A percentile compares a stretch with the other conserved stretches of the same genome.
These are phyloP conservation scores for Campoplex capitator DNA, from an alignment of 2,888 invertebrate species.

Conservation along the genomic window DNA sequence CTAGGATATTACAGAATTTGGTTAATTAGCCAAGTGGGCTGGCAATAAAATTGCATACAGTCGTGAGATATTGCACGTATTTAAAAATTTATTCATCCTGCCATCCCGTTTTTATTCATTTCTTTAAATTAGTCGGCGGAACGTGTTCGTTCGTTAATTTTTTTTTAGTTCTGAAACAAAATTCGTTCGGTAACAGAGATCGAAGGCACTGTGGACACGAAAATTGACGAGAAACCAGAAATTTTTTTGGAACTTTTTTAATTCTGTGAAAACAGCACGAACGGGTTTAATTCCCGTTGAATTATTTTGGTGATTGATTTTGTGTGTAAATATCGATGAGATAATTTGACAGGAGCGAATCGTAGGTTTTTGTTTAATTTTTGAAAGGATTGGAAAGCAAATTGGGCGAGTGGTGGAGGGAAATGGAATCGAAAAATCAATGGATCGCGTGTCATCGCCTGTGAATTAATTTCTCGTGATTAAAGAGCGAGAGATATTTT, in stretches of 20 bases:
- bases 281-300: background rate
- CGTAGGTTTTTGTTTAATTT: background rate
- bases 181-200: background rate
- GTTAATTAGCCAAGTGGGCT: background rate
- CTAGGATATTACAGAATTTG: background rate
- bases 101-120: background rate
- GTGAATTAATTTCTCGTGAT: constrained; percentile 11
- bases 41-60: background rate
- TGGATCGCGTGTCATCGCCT: background rate
- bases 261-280: background rate
- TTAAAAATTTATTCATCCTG: background rate
- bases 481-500: background rate
- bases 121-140: background rate
- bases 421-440: background rate
- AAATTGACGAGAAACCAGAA: background rate
- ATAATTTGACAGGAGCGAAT: background rate
- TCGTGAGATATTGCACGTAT: background rate
- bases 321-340: background rate
- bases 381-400: background rate
- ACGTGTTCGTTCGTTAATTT: background rate
- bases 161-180: background rate
- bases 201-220: background rate
- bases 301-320: background rate
- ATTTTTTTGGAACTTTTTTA: background rate
- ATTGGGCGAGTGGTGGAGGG: background rate